Base-by-base conservation (phyloP, 2,797 vertebrate genomes). In the Gambelia wislizenii region DNA sequence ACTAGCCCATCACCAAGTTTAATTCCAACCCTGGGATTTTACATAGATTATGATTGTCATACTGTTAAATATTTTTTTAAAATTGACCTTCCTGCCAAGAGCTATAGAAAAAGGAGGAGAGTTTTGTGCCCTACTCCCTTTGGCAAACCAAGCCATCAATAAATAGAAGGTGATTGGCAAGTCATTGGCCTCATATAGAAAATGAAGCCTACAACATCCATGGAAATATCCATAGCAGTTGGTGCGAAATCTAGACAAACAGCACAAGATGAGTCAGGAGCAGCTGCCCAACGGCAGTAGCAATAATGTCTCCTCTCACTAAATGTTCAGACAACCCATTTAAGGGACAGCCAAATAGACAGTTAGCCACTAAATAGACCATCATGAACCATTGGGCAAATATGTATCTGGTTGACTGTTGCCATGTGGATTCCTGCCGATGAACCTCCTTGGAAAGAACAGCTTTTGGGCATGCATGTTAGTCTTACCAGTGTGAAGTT, bases 261-360 rank as follows among this genome's bases (percentile, higher is more conserved):
- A 33, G 8, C n/a, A 72, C 83, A 2, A 59, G 54, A 80, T 0
- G 14, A 84, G 54, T 69, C n/a, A 82, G 86, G 47, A 91, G 84
- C 89, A 95, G 92, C 91, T 93, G 92, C 88, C 0, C 0, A 85
- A 78, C 25, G 87, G 89, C 92, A 93, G 10, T 39, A 91, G 83
- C 87, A 88, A 89, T 81, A 67, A 83, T 49, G 1, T 78, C 27
- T 86, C 16, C 87, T 92, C 83, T 91, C 88, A 6, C 85, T 86
- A 86, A 0, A 0, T 83, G 87, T 87, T 87, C 72, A 0, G 90
- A 86, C 74, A 83, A 56, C 44, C 1, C 94, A 47, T 91, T 93
- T 36, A 69, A 72, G 83, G 87, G 92, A 47, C 70, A 90, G 88
- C 90, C 91, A 90, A 94, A 92, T 82, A 92, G 89, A 30, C 88